Base-by-base conservation (phyloP, 1,140 invertebrate species). In the Caenorhabditis latens region DNA sequence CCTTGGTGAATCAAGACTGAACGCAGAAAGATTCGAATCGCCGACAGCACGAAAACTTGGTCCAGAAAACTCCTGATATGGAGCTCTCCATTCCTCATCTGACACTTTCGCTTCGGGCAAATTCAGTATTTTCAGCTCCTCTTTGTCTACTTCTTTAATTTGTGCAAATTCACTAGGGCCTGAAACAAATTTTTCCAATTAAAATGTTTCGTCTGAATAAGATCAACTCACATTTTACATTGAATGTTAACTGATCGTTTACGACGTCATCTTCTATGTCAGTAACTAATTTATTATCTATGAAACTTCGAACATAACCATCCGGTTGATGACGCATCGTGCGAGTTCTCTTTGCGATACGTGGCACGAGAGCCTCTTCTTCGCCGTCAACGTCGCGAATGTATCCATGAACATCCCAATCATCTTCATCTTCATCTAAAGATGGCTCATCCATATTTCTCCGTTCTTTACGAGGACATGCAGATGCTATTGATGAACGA, bases 311-410 rank as follows among this genome's bases (percentile, higher is more conserved):
- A 11, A 89, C 88, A 75, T 88, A 89, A 50, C 84, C 88, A 84
- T 89, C 84, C 19, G 88, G 87, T 57, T 89, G 88, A 24, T 89
- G 87, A 53, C 88, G 87, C 88, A 89, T 89, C 48, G 86, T 88
- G 8, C 88, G 85, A 13, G 88, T 79, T 48, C 88, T 83, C 16
- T 83, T 86, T 0, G 89, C 88, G 13, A 89, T 63, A 16, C 83
- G 58, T 40, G 82, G 43, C 48, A 79, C 79, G 16, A 63, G 46
- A 50, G 71, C 71, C 19, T 79, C 71, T 79, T 79, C 71, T 79
- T 79, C 71, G 6, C 71, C 71, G 42, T 79, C 71, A 11, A 50
- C n/a, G n/a, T 50, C 46, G 9, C 71, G 19, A 8, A 79, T 50
- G n/a, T 53, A 79, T 79, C 53, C 71, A 53, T 79, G 71, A 48